Evolutionary conservation across 2,888 invertebrate genomes (phyloP).

Genomic region (Cistogaster globosa): DNA sequence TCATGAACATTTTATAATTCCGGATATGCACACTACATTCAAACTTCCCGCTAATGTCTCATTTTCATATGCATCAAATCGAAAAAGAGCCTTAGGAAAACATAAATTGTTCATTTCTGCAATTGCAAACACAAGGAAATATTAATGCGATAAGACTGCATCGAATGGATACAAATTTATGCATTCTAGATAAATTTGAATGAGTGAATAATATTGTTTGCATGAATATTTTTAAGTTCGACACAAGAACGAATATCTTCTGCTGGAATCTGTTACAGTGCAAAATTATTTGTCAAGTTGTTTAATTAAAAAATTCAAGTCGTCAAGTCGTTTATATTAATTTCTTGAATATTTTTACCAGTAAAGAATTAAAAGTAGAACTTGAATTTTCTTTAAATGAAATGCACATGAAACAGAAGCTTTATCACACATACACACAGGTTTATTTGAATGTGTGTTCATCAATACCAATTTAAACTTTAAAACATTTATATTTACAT

Average conservation of each 20-base stretch:
- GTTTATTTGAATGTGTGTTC: background rate
- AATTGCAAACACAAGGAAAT: constrained; percentile 2
- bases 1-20: constrained; percentile 33
- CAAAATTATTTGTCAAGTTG: constrained; percentile 23
- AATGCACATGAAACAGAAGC: background rate
- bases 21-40: constrained; percentile 62
- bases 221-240: background rate
- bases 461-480: constrained; percentile 2
- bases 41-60: constrained; percentile 60
- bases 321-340: constrained; percentile 23
- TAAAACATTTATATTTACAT: constrained; percentile 6
- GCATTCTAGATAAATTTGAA: background rate
- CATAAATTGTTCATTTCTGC: constrained; percentile 43
- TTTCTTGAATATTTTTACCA: background rate
- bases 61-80: constrained; percentile 56
- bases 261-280: constrained; percentile 10
- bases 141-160: constrained; percentile 1
- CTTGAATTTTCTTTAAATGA: background rate
- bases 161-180: background rate
- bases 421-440: background rate
- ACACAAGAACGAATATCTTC: background rate
- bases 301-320: constrained; percentile 28
- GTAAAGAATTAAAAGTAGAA: background rate
- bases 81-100: constrained; percentile 45
- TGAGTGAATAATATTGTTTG: constrained; percentile 30